Base-by-base conservation (phyloP, 2,797 vertebrate species). In the Hafferia zeledoni region DNA sequence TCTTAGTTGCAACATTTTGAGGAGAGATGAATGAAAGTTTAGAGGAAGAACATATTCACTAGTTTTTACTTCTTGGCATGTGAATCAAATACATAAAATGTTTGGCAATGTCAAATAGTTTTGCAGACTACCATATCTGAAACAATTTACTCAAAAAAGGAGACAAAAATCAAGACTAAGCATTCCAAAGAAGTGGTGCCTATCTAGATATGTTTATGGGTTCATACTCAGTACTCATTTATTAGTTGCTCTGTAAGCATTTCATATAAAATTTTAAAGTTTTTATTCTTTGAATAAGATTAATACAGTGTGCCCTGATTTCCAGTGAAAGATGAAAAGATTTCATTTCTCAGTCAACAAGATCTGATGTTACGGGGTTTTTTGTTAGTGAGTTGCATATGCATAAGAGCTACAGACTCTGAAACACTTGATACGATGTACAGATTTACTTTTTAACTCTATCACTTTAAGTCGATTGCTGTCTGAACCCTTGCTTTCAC, bases 401-500 rank as follows among this genome's bases (percentile, higher is more conserved):
- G 19, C 6, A 13, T 92, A 90, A 68, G 52, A 90, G 5, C 20
- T 75, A 52, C 39, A 87, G n/a, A 80, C 80, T 35, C 41, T 50
- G 50, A 87, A 89, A 72, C 7, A 74, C 50, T 89, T 82, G 27
- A 11, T 77, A 24, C 55, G 28, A 30, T 76, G 57, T 55, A 50
- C 69, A 91, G 94, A 96, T 87, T 43, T 71, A 74, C 19, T 59
- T 25, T 53, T 30, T 13, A 78, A 75, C 13, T 59, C 19, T 86
- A 65, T 77, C 72, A 91, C 79, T 90, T 84, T 41, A 41, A 41
- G 41, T 41, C 41, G 88, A 60, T 61, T 80, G 11, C 72, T 94
- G 64, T 71, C 75, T 90, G 43, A 93, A 90, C 19, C 15, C 33
- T 78, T 72, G 18, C 47, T 97, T 92, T 92, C 75, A 87, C 65